Percentiles rank a stretch among this genome's conserved stretches.
Evolutionary conservation across 2,113 vertebrate species (phyloP).

Genomic region (Platichthys flesus): DNA sequence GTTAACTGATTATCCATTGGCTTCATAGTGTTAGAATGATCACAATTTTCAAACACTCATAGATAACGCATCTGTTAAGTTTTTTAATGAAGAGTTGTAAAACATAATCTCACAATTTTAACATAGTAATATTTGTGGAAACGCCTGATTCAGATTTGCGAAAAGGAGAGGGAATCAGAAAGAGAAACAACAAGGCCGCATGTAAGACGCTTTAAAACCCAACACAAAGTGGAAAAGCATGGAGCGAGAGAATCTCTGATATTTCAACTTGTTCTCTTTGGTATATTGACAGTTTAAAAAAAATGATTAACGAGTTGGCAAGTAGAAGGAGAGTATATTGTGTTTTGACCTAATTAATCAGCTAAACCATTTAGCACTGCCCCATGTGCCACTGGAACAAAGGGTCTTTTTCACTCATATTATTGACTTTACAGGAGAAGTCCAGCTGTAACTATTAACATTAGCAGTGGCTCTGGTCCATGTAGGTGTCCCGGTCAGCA

Average conservation of each 20-base stretch:
- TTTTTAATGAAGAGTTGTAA: too few species aligned
- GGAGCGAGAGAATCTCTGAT: too few species aligned
- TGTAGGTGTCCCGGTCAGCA: neutral
- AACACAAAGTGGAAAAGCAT: too few species aligned
- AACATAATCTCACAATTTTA: too few species aligned
- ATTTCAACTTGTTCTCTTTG: neutral
- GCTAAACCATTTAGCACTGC: neutral
- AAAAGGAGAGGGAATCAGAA: too few species aligned
- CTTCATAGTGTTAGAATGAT: neutral
- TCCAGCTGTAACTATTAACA: conserved; percentile 5
- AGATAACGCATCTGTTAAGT: too few species aligned
- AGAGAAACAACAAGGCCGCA: too few species aligned
- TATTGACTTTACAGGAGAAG: neutral
- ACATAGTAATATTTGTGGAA: too few species aligned
- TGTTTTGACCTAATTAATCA: neutral
- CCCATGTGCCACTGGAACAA: neutral
- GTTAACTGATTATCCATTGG: neutral
- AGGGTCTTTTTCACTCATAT: neutral
- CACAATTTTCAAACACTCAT: too few species aligned
- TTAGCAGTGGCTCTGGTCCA: neutral
- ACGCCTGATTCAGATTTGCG: too few species aligned
- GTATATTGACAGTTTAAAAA: neutral
- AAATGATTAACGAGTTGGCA: neutral
- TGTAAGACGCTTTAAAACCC: too few species aligned
- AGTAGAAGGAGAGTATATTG: neutral